Evolutionary conservation across 2,888 invertebrate genomes (phyloP), one percentile per base, ranked within the genome.

Genomic region (Galeruca laticollis): DNA sequence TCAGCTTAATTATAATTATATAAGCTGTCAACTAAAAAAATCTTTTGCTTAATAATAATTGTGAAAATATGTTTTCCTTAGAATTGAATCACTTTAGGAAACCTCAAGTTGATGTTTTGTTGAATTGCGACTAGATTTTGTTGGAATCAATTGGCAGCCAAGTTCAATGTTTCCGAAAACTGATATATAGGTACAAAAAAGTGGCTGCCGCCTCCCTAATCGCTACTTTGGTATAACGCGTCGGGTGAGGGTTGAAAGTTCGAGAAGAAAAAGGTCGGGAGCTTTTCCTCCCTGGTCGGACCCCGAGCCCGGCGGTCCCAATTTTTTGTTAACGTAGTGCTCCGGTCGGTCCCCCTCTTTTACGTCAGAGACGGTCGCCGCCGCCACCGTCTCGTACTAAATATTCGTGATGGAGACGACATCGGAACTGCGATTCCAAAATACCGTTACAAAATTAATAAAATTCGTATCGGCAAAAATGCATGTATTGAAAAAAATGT

Each of bases 181-280:
- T 21, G 52, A 57, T 57, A 33, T 35, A 8, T 33, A 57, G 15
- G 56, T 57, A 57, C 26, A 52, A 57, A 57, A 57, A 57, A 57
- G 18, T 18, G 56, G 35, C 56, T 57, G 56, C 56, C 35, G 56
- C 56, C 56, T 57, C 56, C 56, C 35, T 57, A 57, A 57, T 57
- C 35, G 56, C 35, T 57, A 33, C 33, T 57, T 57, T 57, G 56
- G 56, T 35, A 35, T 15, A 57, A 57, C 35, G 31, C 56, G 56
- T 56, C 62, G 62, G 47, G 49, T 47, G 37, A 62, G 62, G 68
- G 65, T 63, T 63, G 60, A 65, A 54, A 65, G 69, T 69, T 69
- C 60, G 65, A 60, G 63, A 62, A 56, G 61, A 68, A 61, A 62
- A 47, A 57, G 62, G 57, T 62, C 61, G 68, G 54, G 31, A 6